Percentiles rank a stretch among this genome's conserved stretches.
phyloP scores from a whole-genome alignment of 2,113 vertebrate species.

The Ia io region DNA sequence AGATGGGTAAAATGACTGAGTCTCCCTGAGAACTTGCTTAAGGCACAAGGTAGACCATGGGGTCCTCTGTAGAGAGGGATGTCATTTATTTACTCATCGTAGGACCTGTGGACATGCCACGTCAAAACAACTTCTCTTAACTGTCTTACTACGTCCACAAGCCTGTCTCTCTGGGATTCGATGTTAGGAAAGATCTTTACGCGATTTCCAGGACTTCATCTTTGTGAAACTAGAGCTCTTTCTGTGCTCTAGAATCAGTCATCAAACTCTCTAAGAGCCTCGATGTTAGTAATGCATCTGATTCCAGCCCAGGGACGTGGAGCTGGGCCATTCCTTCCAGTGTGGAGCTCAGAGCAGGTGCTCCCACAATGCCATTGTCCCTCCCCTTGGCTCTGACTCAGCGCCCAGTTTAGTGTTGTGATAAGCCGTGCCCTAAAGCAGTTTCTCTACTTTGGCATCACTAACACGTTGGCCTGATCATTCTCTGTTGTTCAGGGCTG shows the following conservation, averaged over 20 bases:
- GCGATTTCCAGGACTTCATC: conserved; percentile 40
- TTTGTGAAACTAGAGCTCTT: conserved; percentile 32
- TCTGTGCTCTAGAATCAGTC: conserved; percentile 55
- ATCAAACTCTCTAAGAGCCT: conserved; percentile 10
- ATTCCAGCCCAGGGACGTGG: background rate
- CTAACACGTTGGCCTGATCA: background rate
- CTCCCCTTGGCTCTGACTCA: background rate
- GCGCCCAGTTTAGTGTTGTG: background rate
- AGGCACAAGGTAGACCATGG: background rate
- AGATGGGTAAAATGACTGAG: background rate
- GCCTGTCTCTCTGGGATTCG: background rate
- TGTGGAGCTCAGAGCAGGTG: conserved; percentile 7
- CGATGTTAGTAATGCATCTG: background rate
- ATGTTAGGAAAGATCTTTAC: background rate
- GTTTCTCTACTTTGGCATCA: background rate
- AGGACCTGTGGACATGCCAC: fast-evolving
- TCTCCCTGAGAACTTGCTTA: background rate
- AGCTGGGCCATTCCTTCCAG: background rate
- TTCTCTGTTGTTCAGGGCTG: background rate
- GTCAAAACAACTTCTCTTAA: background rate
- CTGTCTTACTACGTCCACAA: background rate
- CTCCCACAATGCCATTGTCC: background rate
- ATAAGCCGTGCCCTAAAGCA: background rate
- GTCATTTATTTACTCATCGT: background rate
- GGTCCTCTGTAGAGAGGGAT: background rate